Evolutionary conservation across 2,797 vertebrate species (phyloP), one percentile per base, ranked within the genome.

Genomic region (Cirrhinus molitorella): DNA sequence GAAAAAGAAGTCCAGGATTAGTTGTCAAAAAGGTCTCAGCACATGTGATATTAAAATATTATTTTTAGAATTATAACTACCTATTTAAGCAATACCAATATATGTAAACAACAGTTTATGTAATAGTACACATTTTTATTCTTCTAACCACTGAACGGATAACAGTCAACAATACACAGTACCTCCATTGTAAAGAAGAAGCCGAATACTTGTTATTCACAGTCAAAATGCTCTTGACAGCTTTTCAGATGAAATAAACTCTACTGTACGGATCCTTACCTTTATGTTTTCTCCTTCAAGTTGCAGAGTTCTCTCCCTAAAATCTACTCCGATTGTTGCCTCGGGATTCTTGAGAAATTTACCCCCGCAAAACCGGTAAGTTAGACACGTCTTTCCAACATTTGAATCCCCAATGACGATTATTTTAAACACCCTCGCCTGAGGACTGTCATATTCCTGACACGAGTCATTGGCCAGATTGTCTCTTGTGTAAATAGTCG

Each of bases 391-490:
- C 91, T 99, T 99, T 75, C 97, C 97, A 81, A 97, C 97, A 66
- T 97, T 97, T 68, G 97, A 98, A 83, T 98, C 97, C 3, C 97
- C 97, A 81, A 98, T 98, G 19, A 99, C 97, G 79, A 99, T 99
- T 65, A 99, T 97, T 90, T 99, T 98, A 87, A 98, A 98, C 81
- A 97, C 96, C 63, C 96, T 95, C 23, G 89, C 81, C 3, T 90
- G 90, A 2, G 68, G n/a, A 0, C 65, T 28, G 9, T 92, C 92
- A 72, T 91, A 25, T 10, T 93, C 92, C 23, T 86, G 84, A 16
- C 90, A 87, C 7, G 89, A 89, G 3, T 88, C 83, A 45, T 88
- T 88, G 83, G 91, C 92, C 3, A 92, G 31, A 83, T 92, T 89
- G 19, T 89, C 90, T 86, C 78, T 86, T 37, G 89, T 84, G 75